These are phyloP conservation scores for Leptodactylus fuscus DNA, from an alignment of 2,113 vertebrate genomes.

Conservation along the genomic window DNA sequence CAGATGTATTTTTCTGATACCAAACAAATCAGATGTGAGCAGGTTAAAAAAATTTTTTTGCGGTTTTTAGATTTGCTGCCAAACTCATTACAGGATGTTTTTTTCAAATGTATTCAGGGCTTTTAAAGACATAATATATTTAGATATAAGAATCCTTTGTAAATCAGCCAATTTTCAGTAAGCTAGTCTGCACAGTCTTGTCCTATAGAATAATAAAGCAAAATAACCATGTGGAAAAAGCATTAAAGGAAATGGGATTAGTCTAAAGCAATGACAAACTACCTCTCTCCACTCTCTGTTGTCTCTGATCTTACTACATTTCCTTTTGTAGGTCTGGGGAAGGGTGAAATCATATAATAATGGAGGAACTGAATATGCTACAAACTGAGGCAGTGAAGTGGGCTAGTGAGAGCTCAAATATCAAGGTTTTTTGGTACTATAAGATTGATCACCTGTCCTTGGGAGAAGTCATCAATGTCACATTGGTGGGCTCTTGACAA, in stretches of 20 bases:
- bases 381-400: not conserved
- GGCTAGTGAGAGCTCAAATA: too few species aligned
- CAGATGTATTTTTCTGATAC: too few species aligned
- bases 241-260: slow-evolving; percentile 43
- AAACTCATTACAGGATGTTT: slow-evolving; percentile 42
- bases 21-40: not conserved
- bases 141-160: slow-evolving; percentile 30
- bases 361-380: not conserved
- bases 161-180: slow-evolving; percentile 5
- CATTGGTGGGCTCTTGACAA: too few species aligned
- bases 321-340: not conserved
- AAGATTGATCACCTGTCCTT: too few species aligned
- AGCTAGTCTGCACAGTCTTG: slow-evolving; percentile 15
- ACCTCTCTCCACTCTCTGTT: not conserved
- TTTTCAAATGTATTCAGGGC: slow-evolving; percentile 18
- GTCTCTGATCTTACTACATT: not conserved
- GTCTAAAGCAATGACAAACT: slow-evolving; percentile 15
- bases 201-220: slow-evolving; percentile 7
- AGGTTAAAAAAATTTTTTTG: not conserved
- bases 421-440: too few species aligned
- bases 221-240: slow-evolving; percentile 42
- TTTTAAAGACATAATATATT: slow-evolving; percentile 20
- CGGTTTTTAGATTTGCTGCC: slow-evolving; percentile 9
- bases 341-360: too few species aligned
- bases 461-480: too few species aligned